These are phyloP conservation scores for Argentina silus DNA, from an alignment of 2,797 vertebrate genomes.

Conservation along the genomic window DNA sequence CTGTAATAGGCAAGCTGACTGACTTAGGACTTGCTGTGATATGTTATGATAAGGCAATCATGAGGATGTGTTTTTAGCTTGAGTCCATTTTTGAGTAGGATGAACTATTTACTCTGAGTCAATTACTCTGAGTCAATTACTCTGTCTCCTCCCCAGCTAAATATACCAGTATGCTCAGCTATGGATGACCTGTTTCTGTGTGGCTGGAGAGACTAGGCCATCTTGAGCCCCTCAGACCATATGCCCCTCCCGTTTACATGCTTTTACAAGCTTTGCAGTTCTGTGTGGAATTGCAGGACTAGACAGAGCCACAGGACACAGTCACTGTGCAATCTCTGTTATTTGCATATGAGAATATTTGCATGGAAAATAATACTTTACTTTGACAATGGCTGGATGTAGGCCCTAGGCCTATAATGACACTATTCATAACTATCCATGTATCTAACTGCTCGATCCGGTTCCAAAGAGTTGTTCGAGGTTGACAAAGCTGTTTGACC, in stretches of 20 bases:
- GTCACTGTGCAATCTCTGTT: conserved; percentile 3
- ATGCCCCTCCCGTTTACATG: conserved; percentile 27
- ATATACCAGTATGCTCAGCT: conserved; percentile 2
- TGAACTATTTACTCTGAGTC: not conserved
- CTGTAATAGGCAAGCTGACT: too few species aligned
- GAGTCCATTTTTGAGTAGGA: not conserved
- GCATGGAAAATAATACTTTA: not conserved
- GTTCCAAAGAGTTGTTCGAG: conserved; percentile 19
- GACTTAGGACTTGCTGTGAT: too few species aligned
- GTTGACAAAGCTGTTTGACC: conserved; percentile 46
- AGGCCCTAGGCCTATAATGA: too few species aligned
- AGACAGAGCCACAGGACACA: not conserved
- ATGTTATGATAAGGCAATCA: too few species aligned
- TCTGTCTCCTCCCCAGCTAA: not conserved
- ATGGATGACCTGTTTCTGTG: conserved; percentile 46
- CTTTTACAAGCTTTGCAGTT: conserved; percentile 24
- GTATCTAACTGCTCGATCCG: conserved; percentile 18
- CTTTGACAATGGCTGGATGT: not conserved
- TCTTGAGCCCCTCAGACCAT: not conserved
- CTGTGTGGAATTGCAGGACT: conserved; percentile 34
- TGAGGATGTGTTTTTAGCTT: not conserved
- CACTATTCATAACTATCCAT: too few species aligned
- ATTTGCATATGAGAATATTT: conserved; percentile 5
- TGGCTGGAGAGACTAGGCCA: not conserved
- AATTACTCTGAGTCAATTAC: not conserved